Percentiles rank a stretch among this genome's conserved stretches.
These are phyloP conservation scores for Apostichopus japonicus DNA, from an alignment of 35 echinoderm and acorn worm species.

Conservation along the genomic window DNA sequence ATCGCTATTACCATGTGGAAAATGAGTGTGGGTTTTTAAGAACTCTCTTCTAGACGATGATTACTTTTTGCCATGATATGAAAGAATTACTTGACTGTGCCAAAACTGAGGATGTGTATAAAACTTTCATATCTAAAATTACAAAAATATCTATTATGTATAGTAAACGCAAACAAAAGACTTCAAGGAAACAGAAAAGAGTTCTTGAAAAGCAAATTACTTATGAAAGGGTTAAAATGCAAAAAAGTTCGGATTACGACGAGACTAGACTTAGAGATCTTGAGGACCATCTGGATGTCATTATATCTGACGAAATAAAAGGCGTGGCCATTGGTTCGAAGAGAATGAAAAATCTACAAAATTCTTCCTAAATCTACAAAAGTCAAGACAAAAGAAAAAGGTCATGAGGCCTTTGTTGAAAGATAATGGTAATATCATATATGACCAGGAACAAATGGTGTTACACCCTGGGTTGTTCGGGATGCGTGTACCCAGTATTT, in stretches of 20 bases:
- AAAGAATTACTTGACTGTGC: background rate
- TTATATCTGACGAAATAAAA: background rate
- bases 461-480: background rate
- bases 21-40: background rate
- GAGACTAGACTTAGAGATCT: background rate
- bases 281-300: background rate
- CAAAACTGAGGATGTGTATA: background rate
- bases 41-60: background rate
- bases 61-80: background rate
- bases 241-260: slow-evolving; percentile 40
- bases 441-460: slow-evolving; percentile 6
- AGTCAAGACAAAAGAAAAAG: slow-evolving; percentile 30
- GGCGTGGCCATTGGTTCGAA: slow-evolving; percentile 50
- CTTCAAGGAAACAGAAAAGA: background rate
- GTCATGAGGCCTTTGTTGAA: slow-evolving; percentile 5
- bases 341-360: slow-evolving; percentile 37
- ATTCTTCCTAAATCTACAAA: slow-evolving; percentile 56
- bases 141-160: background rate
- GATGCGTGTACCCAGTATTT: background rate
- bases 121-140: background rate
- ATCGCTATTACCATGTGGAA: background rate
- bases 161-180: background rate
- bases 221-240: slow-evolving; percentile 16
- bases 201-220: background rate
- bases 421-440: background rate